phyloP scores from a whole-genome alignment of 2,797 vertebrate genomes.

The Peromyscus eremicus region DNA sequence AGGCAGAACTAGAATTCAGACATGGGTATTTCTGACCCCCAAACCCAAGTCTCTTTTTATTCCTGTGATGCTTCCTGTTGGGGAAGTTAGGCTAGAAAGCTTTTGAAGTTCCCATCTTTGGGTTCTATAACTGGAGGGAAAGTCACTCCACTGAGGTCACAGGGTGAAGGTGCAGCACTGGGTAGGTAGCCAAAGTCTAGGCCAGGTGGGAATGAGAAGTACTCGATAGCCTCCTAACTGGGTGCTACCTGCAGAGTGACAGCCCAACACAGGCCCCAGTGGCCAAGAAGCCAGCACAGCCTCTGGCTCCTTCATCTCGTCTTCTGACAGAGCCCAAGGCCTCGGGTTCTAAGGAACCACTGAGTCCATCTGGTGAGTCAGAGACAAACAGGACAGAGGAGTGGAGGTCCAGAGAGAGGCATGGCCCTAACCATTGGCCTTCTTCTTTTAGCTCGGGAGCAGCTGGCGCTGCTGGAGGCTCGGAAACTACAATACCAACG shows the following conservation, averaged over 20 bases:
- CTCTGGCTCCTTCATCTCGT: slow-evolving; percentile 79
- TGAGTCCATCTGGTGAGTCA: slow-evolving; percentile 85
- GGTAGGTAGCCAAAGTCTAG: not conserved
- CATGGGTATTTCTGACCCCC: not conserved
- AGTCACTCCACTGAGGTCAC: not conserved
- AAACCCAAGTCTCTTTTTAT: not conserved
- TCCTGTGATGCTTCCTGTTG: not conserved
- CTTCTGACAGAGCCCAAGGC: slow-evolving; percentile 76
- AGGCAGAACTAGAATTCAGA: slow-evolving; percentile 28
- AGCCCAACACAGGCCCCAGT: slow-evolving; percentile 84
- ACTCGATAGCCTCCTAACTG: not conserved
- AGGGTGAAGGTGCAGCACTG: not conserved
- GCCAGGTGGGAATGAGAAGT: not conserved
- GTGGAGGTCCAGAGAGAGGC: not conserved
- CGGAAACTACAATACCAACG: slow-evolving; percentile 95
- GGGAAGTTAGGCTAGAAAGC: not conserved
- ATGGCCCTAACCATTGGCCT: not conserved
- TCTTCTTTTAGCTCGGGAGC: slow-evolving; percentile 89
- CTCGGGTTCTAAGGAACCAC: slow-evolving; percentile 80
- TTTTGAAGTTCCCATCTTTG: not conserved
- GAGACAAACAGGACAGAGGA: not conserved
- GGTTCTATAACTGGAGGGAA: not conserved
- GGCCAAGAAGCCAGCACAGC: slow-evolving; percentile 86
- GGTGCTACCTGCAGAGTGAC: slow-evolving; percentile 81
- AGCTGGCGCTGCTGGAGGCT: slow-evolving; percentile 93